Percentiles rank a stretch among this genome's conserved stretches.
These are phyloP conservation scores for Brachypalpus laphriformis DNA, from an alignment of 2,888 invertebrate genomes.

Conservation along the genomic window DNA sequence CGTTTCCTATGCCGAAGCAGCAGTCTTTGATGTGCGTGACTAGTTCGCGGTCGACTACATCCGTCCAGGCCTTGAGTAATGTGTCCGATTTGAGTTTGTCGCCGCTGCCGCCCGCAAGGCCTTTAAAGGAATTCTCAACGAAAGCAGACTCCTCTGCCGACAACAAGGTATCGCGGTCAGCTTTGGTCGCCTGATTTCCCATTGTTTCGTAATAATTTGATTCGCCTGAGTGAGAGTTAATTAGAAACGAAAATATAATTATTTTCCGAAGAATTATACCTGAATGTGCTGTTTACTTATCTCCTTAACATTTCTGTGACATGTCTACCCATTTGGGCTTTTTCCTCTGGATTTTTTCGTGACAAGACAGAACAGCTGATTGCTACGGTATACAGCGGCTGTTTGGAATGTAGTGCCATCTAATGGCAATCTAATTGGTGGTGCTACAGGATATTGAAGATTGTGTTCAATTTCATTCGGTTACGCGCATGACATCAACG, in stretches of 20 bases:
- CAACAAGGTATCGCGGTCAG: conserved; percentile 69
- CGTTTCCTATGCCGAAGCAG: conserved; percentile 18
- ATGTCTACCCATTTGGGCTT: not conserved
- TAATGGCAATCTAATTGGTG: not conserved
- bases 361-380: conserved; percentile 33
- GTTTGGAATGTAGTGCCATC: not conserved
- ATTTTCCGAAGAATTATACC: conserved; percentile 19
- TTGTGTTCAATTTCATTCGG: too few species aligned
- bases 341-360: conserved; percentile 21
- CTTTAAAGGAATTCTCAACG: conserved; percentile 77
- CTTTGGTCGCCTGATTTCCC: conserved; percentile 77
- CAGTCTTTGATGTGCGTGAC: conserved; percentile 25
- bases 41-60: conserved; percentile 41
- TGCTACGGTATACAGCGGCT: not conserved
- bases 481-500: too few species aligned
- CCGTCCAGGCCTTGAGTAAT: conserved; percentile 15
- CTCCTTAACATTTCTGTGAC: conserved; percentile 31
- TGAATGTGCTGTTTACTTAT: conserved; percentile 38
- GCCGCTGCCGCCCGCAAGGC: conserved; percentile 56
- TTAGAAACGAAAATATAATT: not conserved
- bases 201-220: conserved; percentile 61
- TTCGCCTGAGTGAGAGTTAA: not conserved
- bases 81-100: conserved; percentile 39
- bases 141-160: conserved; percentile 76
- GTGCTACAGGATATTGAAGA: too few species aligned